Evolutionary conservation across 2,888 invertebrate species (phyloP), one percentile per base, ranked within the genome.

Genomic region (Pollenia amentaria): DNA sequence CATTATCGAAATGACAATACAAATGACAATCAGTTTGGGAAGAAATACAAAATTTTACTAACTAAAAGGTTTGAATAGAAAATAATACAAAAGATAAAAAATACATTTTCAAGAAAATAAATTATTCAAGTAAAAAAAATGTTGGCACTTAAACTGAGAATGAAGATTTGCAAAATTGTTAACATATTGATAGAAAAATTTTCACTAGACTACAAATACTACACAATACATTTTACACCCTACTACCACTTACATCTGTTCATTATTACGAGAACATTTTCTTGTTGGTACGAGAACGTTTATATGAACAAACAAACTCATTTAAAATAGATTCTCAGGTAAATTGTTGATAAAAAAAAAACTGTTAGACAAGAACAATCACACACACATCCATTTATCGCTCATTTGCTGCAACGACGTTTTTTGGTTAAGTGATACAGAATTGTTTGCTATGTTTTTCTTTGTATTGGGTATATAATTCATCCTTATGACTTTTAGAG

Each of bases 241-340:
- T 70, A 18, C 6, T 9, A 16, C 12, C 11, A n/a, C 1, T 2
- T 18, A 44, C 8, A 18, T n/a, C 42, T 42, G 18, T 10, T 10
- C 55, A 55, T 55, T 21, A 11, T 3, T 21, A 11, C n/a, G 38
- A 29, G 0, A 29, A 29, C 4, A 14, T 38, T 38, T 12, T 60
- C 9, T 40, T 10, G 29, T 62, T 16, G 9, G 6, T 21, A 48
- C 14, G 38, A 38, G 14, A 75, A 48, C 7, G 53, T 6, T 48
- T 29, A 6, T 8, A 18, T 11, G 48, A 42, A 55, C 29, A 29
- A 46, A 53, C 64, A 18, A 16, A 16, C 67, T 14, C 46, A 55
- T 84, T 76, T 70, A 55, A 77, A 77, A 81, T 77, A 76, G 67
- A 72, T 82, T 85, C 78, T 72, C 72, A 77, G 67, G 76, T 77